phyloP scores from a whole-genome alignment of 2,888 invertebrate genomes.

The Hemistola chrysoprasaria region DNA sequence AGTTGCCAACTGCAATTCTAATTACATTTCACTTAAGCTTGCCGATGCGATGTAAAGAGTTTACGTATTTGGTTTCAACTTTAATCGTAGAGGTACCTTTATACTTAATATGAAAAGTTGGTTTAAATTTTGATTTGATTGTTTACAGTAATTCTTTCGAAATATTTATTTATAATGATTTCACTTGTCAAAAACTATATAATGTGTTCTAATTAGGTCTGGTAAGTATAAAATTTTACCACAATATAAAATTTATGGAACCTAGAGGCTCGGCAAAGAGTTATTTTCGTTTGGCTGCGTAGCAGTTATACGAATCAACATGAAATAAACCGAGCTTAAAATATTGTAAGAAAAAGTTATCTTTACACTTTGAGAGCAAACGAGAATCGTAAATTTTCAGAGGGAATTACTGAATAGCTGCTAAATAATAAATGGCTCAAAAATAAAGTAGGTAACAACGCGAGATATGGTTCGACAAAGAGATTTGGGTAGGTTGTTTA shows the following conservation, averaged over 20 bases:
- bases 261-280: no score
- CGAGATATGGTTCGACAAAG: no score
- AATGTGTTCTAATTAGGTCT: no score
- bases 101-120: no score
- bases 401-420: conserved; percentile 29
- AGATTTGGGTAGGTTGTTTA: no score
- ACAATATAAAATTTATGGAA: no score
- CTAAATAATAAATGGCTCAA: conserved; percentile 25
- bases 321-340: conserved; percentile 10
- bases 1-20: conserved; percentile 22
- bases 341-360: conserved; percentile 10
- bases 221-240: no score
- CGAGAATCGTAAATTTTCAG: conserved; percentile 24
- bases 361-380: conserved; percentile 10
- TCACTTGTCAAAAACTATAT: no score
- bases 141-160: no score
- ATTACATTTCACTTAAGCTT: conserved; percentile 28
- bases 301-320: conserved; percentile 7
- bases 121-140: no score
- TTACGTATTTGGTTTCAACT: not conserved
- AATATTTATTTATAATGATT: no score
- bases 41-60: conserved; percentile 5
- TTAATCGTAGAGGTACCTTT: no score
- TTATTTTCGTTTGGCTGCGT: conserved; percentile 1
- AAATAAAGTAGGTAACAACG: conserved; percentile 8